These are phyloP conservation scores for Diaphora mendica DNA, from an alignment of 2,888 invertebrate species.

Conservation along the genomic window DNA sequence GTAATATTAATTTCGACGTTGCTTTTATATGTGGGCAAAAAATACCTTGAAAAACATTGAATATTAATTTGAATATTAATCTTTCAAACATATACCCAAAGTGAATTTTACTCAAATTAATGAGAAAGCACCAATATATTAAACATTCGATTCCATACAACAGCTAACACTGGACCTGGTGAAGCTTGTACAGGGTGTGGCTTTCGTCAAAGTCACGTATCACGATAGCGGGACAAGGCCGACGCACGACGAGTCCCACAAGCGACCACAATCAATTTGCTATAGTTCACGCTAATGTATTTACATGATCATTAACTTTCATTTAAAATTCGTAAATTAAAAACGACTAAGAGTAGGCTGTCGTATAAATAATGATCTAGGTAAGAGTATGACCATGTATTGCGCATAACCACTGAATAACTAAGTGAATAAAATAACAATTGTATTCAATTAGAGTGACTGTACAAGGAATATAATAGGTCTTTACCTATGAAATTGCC, in stretches of 20 bases:
- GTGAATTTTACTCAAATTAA: not conserved
- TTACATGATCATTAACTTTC: not conserved
- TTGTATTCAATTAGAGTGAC: not conserved
- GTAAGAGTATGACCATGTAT: not conserved
- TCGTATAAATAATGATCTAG: not conserved
- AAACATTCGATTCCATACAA: conserved; percentile 2
- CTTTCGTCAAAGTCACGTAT: conserved; percentile 18
- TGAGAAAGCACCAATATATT: conserved; percentile 1
- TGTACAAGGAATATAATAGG: not conserved
- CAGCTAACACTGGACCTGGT: conserved; percentile 4
- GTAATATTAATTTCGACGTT: too few relatives aligned
- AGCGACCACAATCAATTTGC: conserved; percentile 33
- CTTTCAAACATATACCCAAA: too few relatives aligned
- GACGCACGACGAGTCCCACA: conserved; percentile 23
- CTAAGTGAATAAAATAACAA: not conserved
- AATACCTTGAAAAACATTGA: too few relatives aligned
- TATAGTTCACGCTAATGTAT: conserved; percentile 18
- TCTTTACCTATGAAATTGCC: too few relatives aligned
- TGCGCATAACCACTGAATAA: not conserved
- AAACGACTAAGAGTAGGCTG: not conserved
- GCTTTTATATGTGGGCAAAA: too few relatives aligned
- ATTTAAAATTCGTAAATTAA: not conserved
- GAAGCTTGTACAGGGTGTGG: conserved; percentile 15
- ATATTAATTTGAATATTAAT: too few relatives aligned
- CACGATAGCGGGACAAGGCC: conserved; percentile 27